Conservation (phyloP, 2,113 vertebrate species). For the Aldabrachelys gigantea region DNA sequence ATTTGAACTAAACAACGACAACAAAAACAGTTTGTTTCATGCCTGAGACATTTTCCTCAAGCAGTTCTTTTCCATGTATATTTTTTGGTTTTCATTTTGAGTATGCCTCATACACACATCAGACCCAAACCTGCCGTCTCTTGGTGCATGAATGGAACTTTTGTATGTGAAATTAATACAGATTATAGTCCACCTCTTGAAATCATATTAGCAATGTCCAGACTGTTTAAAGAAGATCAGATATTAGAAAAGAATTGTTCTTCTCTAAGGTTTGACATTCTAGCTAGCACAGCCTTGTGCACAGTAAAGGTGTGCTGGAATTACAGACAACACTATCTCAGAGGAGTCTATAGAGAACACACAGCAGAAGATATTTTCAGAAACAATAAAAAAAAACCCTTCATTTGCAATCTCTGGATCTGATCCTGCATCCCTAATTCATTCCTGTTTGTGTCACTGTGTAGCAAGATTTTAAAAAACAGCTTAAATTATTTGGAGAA, state of each 20-base stretch:
- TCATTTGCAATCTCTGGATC: accelerated
- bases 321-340: background rate
- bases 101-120: background rate
- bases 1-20: background rate
- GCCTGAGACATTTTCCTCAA: background rate
- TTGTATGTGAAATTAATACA: background rate
- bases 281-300: background rate
- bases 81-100: background rate
- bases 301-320: background rate
- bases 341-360: background rate
- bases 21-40: background rate
- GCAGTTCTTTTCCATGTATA: background rate
- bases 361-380: background rate
- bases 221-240: background rate
- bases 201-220: background rate
- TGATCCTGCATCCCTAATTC: background rate
- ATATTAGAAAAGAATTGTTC: background rate
- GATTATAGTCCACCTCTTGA: background rate
- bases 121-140: background rate
- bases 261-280: background rate
- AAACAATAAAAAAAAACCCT: background rate
- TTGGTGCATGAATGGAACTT: background rate
- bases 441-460: background rate
- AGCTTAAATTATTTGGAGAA: background rate
- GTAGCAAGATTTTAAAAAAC: background rate